phyloP scores from a whole-genome alignment of 2,888 invertebrate species.

The Cheilosia grossa region DNA sequence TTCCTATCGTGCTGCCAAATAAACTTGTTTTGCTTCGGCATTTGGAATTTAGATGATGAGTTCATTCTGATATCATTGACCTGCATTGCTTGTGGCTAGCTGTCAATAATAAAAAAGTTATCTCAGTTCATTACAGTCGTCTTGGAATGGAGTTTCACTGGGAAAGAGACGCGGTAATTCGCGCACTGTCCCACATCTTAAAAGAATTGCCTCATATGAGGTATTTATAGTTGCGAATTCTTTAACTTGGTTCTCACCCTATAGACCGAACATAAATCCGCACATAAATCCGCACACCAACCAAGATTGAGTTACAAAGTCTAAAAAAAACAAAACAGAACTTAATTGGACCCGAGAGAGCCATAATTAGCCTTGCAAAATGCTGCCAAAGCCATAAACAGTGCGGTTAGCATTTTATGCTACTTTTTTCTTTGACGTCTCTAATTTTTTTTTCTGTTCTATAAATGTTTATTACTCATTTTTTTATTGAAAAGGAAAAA shows the following conservation, averaged over 20 bases:
- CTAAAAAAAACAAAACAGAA: slow-evolving; percentile 14
- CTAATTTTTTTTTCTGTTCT: slow-evolving; percentile 27
- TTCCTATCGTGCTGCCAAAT: slow-evolving; percentile 40
- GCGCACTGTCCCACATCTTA: slow-evolving; percentile 30
- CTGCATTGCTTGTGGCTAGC: slow-evolving; percentile 29
- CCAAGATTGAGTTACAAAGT: slow-evolving; percentile 53
- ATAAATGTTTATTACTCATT: slow-evolving; percentile 48
- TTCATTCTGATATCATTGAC: slow-evolving; percentile 37
- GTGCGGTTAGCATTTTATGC: slow-evolving; percentile 51
- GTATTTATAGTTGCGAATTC: slow-evolving; percentile 40
- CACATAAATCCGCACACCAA: neutral
- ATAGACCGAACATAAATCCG: slow-evolving; percentile 7
- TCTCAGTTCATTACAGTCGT: slow-evolving; percentile 15
- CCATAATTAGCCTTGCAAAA: slow-evolving; percentile 66
- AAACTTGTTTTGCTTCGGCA: neutral
- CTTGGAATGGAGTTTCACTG: slow-evolving; percentile 34
- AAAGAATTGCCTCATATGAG: slow-evolving; percentile 15
- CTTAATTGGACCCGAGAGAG: slow-evolving; percentile 63
- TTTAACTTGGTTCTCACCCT: slow-evolving; percentile 62
- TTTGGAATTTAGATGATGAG: slow-evolving; percentile 28
- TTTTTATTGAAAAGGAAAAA: slow-evolving; percentile 27
- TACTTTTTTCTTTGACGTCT: slow-evolving; percentile 33
- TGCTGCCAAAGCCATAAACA: slow-evolving; percentile 65
- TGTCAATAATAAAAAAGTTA: slow-evolving; percentile 22
- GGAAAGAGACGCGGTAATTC: neutral